A percentile compares a stretch with the other conserved stretches of the same genome.
Conservation (phyloP, 64 coral and sea anemone species). For the Cladopsammia gracilis region DNA sequence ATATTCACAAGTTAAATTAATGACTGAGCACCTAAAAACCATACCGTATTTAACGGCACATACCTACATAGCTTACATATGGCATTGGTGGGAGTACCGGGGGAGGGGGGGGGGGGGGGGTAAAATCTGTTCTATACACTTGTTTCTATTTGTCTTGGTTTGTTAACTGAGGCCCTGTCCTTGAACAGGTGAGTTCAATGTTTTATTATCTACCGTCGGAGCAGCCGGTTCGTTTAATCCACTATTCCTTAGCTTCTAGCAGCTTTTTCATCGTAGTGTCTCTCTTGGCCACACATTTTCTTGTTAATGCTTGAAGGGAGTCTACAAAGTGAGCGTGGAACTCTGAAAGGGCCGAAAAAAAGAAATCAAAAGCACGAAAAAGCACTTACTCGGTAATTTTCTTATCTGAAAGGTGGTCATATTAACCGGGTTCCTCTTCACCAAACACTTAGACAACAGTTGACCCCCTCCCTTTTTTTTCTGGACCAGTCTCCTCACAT, state of each 20-base stretch:
- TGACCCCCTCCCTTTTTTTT: too few species aligned
- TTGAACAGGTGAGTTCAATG: background rate
- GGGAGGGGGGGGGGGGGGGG: too few species aligned
- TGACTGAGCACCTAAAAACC: too few species aligned
- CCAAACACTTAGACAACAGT: too few species aligned
- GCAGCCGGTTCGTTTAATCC: background rate
- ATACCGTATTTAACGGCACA: too few species aligned
- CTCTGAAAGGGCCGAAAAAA: slow-evolving; percentile 25
- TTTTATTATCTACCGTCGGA: background rate
- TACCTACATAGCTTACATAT: too few species aligned
- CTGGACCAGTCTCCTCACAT: too few species aligned
- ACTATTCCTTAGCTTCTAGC: slow-evolving; percentile 20
- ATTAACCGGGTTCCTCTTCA: too few species aligned
- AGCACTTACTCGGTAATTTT: background rate
- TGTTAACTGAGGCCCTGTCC: background rate
- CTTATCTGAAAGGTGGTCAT: too few species aligned
- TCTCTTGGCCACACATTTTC: slow-evolving; percentile 31
- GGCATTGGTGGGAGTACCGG: too few species aligned
- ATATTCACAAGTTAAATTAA: too few species aligned
- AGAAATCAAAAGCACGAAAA: background rate
- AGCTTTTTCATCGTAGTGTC: slow-evolving; percentile 38
- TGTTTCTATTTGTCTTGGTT: background rate
- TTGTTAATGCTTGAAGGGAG: slow-evolving; percentile 1
- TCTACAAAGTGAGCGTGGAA: slow-evolving; percentile 27
- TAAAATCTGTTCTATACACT: too few species aligned